Conservation (phyloP, 2,888 invertebrate species). For the Drosophila seclusa region DNA sequence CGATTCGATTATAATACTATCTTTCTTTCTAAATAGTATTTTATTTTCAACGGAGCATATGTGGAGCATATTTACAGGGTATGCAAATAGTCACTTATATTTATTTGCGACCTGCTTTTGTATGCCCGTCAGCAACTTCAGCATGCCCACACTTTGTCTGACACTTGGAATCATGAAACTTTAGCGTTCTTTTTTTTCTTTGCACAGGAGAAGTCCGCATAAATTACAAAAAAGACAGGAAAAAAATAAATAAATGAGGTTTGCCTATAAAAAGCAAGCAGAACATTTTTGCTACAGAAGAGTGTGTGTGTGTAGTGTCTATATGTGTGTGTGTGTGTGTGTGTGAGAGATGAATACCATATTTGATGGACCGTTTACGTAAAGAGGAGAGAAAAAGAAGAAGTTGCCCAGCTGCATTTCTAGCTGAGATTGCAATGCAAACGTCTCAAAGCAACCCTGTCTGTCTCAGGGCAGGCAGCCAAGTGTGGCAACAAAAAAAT, state of each 20-base stretch:
- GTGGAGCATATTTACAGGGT: conserved; percentile 18
- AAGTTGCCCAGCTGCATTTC: conserved; percentile 70
- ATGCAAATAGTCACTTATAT: not conserved
- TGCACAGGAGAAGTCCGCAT: conserved; percentile 65
- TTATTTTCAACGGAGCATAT: not conserved
- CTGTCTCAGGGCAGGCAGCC: conserved; percentile 46
- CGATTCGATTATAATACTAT: no score
- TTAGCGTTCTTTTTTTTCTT: conserved; percentile 16
- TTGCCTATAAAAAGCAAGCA: conserved; percentile 50
- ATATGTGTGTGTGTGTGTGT: conserved; percentile 8
- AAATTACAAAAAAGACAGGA: conserved; percentile 67
- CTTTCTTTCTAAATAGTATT: not conserved
- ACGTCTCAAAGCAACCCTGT: conserved; percentile 26
- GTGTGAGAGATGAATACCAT: conserved; percentile 55
- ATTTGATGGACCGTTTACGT: conserved; percentile 62
- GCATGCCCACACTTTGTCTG: conserved; percentile 64
- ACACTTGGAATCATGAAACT: conserved; percentile 55
- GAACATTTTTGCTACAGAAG: conserved; percentile 7
- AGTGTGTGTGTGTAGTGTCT: not conserved
- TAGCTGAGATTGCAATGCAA: conserved; percentile 55
- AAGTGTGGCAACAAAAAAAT: conserved; percentile 62
- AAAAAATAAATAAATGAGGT: conserved; percentile 43
- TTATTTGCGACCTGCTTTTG: conserved; percentile 33
- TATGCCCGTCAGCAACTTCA: conserved; percentile 51
- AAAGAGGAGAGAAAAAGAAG: conserved; percentile 7